Conservation (phyloP, 2,888 invertebrate genomes). For the Dasysyrphus albostriatus region DNA sequence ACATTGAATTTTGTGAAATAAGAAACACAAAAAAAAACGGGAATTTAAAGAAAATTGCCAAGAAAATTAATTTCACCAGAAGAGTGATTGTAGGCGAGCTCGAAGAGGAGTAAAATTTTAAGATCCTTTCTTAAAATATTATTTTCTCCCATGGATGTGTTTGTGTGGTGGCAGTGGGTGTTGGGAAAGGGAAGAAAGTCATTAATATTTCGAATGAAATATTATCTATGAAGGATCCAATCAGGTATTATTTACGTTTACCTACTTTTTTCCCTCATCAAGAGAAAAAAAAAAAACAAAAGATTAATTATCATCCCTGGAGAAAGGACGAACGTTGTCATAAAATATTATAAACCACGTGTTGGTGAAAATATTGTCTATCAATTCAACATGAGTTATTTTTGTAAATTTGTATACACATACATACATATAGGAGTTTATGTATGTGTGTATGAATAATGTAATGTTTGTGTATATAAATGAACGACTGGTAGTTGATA, state of each 20-base stretch:
- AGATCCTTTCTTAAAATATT: constrained; percentile 3
- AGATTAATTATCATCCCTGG: constrained; percentile 59
- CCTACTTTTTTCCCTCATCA: background rate
- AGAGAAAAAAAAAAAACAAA: constrained; percentile 10
- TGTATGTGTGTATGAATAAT: background rate
- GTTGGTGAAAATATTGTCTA: constrained; percentile 31
- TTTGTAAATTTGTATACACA: background rate
- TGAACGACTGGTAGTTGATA: constrained; percentile 27
- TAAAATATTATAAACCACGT: constrained; percentile 30
- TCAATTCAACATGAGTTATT: constrained; percentile 28
- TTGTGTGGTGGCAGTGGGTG: background rate
- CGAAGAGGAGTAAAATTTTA: background rate
- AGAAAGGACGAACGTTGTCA: constrained; percentile 19
- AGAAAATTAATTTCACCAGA: constrained; percentile 29
- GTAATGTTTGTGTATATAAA: background rate
- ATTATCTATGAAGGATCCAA: constrained; percentile 60
- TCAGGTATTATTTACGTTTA: constrained; percentile 36
- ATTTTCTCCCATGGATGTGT: background rate
- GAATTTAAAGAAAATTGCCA: constrained; percentile 13
- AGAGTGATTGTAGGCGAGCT: background rate
- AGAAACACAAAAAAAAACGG: background rate
- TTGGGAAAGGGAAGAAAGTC: constrained; percentile 16
- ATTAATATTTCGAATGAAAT: constrained; percentile 61
- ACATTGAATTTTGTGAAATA: constrained; percentile 2
- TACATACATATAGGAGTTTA: too few species aligned